Evolutionary conservation across 1,140 invertebrate species (phyloP), one percentile per base, ranked within the genome.

Genomic region (Plectus sambesii): DNA sequence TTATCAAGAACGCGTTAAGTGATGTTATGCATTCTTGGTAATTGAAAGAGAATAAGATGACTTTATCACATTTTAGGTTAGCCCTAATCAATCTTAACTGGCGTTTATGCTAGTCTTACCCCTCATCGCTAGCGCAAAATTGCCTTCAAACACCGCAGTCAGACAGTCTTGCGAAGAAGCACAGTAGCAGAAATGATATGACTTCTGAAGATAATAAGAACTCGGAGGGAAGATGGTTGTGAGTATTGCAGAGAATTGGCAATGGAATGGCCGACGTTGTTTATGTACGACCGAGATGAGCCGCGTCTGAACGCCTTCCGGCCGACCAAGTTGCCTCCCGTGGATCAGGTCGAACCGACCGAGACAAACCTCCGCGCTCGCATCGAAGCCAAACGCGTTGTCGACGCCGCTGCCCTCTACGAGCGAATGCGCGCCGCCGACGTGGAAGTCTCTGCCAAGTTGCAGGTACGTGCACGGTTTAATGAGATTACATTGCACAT

Each of bases 221-320:
- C 5, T 66, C 62, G 0, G 65, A 62, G 49, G 61, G 54, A 40
- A 19, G 26, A 9, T 56, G 23, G n/a, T 9, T 12, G n/a, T n/a
- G n/a, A n/a, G n/a, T n/a, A 33, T 33, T 33, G 12, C 30, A 33
- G 30, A 33, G 12, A 12, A 12, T 33, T 67, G 6, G 63, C 61
- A 6, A 42, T 53, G 22, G 66, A 67, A 65, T 67, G 66, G 66
- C 64, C 64, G 6, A 69, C 66, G 6, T 45, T 67, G 4, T 69
- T 67, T 42, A 58, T 58, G 42, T 68, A 63, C 33, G 64, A 67
- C 36, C 46, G 61, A 36, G 64, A 67, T 49, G 27, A 64, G 22
- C 64, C 64, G 4, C 29, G 56, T n/a, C 36, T 67, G 2, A 38
- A 37, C 1, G 63, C 41, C 8, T 67, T 67, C 38, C 55, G 58